phyloP scores from a whole-genome alignment of 2,888 invertebrate genomes.

The Ectobius pallidus region DNA sequence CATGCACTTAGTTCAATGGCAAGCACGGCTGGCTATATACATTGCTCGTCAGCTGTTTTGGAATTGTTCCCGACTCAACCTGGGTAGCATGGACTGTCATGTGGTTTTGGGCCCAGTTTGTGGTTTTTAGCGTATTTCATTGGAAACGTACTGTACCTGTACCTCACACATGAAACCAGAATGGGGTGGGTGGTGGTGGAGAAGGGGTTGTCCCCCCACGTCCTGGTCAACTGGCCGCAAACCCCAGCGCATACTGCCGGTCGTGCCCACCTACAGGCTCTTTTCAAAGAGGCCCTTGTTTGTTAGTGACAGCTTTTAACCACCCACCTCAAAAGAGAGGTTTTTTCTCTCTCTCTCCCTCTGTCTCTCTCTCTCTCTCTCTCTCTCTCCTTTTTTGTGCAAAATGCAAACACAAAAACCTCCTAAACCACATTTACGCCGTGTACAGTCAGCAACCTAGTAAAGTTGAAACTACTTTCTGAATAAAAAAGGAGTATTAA shows the following conservation, averaged over 20 bases:
- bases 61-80: constrained; percentile 25
- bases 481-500: constrained; percentile 16
- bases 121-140: constrained; percentile 32
- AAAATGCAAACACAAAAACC: constrained; percentile 32
- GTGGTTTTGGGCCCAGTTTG: constrained; percentile 30
- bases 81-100: constrained; percentile 22
- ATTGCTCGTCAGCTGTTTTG: constrained; percentile 27
- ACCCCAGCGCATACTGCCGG: constrained; percentile 18
- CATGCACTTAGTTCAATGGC: constrained; percentile 5
- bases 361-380: background rate
- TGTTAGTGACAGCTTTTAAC: constrained; percentile 32
- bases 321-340: constrained; percentile 31
- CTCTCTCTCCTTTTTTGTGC: constrained; percentile 28
- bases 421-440: constrained; percentile 30
- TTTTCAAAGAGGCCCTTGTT: constrained; percentile 31
- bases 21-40: background rate
- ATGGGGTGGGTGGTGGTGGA: constrained; percentile 1
- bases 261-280: constrained; percentile 27
- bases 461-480: constrained; percentile 8
- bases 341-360: constrained; percentile 23
- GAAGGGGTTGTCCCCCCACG: background rate
- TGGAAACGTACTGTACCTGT: constrained; percentile 30
- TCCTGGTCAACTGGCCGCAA: constrained; percentile 32
- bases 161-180: constrained; percentile 24
- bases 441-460: constrained; percentile 1